phyloP scores from a whole-genome alignment of 2,797 vertebrate genomes.

The Acrossocheilus wenchowensis region DNA sequence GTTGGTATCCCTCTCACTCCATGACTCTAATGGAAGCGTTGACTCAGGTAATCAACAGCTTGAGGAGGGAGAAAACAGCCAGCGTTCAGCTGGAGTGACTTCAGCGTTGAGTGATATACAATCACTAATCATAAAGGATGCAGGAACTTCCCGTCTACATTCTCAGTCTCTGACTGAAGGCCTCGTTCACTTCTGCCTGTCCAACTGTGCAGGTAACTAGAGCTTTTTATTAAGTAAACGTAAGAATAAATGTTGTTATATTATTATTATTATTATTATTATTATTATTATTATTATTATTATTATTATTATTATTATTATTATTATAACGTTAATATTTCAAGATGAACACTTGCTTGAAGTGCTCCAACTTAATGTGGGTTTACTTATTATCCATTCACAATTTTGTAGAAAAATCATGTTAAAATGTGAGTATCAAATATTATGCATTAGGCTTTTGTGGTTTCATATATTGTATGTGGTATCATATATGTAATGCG shows the following conservation, averaged over 20 bases:
- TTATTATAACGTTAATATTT: conserved; percentile 9
- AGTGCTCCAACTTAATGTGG: neutral
- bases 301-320: too few species aligned
- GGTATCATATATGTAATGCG: too few species aligned
- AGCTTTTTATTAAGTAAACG: neutral
- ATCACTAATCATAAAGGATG: conserved; percentile 19
- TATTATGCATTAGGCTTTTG: neutral
- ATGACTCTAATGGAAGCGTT: conserved; percentile 32
- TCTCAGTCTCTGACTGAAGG: conserved; percentile 6
- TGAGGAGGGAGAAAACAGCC: conserved; percentile 21
- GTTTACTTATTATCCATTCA: neutral
- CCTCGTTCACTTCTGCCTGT: neutral
- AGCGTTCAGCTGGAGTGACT: conserved; percentile 24
- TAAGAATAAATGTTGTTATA: neutral
- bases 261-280: neutral
- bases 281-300: neutral
- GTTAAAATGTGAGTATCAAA: too few species aligned
- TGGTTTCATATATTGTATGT: neutral
- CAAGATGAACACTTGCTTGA: neutral
- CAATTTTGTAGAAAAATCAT: neutral
- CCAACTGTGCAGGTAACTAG: neutral
- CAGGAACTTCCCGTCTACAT: conserved; percentile 38
- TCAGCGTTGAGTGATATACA: conserved; percentile 43
- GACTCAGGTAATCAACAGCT: conserved; percentile 14
- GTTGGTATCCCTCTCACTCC: neutral